Percentiles rank a stretch among this genome's conserved stretches.
phyloP scores from a whole-genome alignment of 1,140 invertebrate species.

The Platyscapa corneri region DNA sequence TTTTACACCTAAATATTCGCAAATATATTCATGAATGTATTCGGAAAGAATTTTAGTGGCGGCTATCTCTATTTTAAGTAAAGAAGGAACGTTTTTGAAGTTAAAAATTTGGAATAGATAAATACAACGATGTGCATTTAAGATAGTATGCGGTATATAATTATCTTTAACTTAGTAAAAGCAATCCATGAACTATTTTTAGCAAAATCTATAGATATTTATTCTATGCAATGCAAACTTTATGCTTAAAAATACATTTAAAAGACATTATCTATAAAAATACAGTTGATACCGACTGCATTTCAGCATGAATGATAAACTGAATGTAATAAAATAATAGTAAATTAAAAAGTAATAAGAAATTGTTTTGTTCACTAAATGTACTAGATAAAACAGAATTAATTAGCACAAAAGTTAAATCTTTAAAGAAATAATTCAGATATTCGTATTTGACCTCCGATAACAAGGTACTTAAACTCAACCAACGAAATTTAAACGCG shows the following conservation, averaged over 20 bases:
- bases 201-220: not conserved
- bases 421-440: not conserved
- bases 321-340: not conserved
- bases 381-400: not conserved
- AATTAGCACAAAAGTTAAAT: not conserved
- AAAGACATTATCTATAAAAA: not conserved
- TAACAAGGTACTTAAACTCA: conserved; percentile 25
- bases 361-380: not conserved
- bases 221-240: no score
- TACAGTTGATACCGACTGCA: not conserved
- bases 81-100: not conserved
- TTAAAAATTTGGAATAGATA: not conserved
- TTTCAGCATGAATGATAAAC: not conserved
- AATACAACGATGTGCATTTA: not conserved
- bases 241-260: not conserved
- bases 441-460: conserved; percentile 40
- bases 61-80: not conserved
- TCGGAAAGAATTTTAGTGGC: not conserved
- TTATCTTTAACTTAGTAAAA: not conserved
- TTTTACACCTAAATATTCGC: not conserved
- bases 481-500: conserved; percentile 7
- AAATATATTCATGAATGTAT: not conserved
- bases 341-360: not conserved
- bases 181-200: not conserved
- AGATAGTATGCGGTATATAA: not conserved